phyloP scores from a whole-genome alignment of 2,888 invertebrate genomes.

The Cristatella mucedo region DNA sequence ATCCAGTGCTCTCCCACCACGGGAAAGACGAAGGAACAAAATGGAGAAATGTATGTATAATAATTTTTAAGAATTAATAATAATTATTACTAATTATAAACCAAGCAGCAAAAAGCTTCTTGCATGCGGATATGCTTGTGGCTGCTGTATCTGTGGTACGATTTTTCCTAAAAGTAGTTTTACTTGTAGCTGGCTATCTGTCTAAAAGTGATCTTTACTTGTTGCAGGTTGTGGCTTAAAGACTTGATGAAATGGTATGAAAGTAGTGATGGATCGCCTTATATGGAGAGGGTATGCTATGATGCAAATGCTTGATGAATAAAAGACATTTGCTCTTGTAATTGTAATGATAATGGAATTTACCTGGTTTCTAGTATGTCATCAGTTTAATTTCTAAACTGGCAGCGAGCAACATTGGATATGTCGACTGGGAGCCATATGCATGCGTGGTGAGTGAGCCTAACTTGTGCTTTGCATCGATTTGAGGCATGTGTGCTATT shows the following conservation, averaged over 20 bases:
- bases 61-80: background rate
- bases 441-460: conserved; percentile 44
- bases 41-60: background rate
- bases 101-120: too few relatives aligned
- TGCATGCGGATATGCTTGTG: too few relatives aligned
- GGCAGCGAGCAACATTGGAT: conserved; percentile 58
- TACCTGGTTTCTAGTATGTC: conserved; percentile 43
- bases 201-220: conserved; percentile 14
- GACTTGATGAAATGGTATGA: conserved; percentile 64
- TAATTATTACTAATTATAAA: background rate
- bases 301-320: background rate
- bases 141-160: too few relatives aligned
- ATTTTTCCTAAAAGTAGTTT: too few relatives aligned
- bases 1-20: too few relatives aligned
- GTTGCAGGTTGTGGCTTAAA: conserved; percentile 55
- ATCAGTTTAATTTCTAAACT: conserved; percentile 57
- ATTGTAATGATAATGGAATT: conserved; percentile 14
- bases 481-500: too few relatives aligned
- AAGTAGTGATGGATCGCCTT: conserved; percentile 51
- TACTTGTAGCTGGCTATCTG: too few relatives aligned
- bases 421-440: conserved; percentile 71
- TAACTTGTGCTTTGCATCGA: background rate
- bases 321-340: conserved; percentile 9
- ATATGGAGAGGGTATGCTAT: background rate
- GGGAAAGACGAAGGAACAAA: too few relatives aligned